These are phyloP conservation scores for Eurois occulta DNA, from an alignment of 2,888 invertebrate genomes.

Conservation along the genomic window DNA sequence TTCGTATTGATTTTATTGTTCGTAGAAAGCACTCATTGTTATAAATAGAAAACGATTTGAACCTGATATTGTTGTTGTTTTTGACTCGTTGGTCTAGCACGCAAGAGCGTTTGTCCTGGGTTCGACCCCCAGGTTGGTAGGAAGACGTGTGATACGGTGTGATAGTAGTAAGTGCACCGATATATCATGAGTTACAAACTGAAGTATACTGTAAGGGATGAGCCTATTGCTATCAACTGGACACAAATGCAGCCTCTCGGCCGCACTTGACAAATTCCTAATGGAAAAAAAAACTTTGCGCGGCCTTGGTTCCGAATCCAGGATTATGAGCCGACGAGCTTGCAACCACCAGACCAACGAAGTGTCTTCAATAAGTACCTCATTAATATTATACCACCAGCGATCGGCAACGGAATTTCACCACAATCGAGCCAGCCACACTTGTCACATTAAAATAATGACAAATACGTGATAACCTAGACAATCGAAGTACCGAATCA, in stretches of 20 bases:
- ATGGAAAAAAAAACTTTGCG: background rate
- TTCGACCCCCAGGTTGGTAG: background rate
- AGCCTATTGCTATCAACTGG: background rate
- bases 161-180: background rate
- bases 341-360: background rate
- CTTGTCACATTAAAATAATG: constrained; percentile 62
- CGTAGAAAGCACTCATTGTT: background rate
- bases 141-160: background rate
- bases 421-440: constrained; percentile 1
- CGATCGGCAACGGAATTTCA: background rate
- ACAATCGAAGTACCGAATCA: constrained; percentile 66
- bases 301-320: background rate
- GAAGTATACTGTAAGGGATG: background rate
- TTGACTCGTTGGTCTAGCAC: background rate
- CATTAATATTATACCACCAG: background rate
- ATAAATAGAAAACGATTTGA: background rate
- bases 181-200: background rate
- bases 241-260: background rate
- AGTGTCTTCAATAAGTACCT: background rate
- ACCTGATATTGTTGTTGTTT: background rate
- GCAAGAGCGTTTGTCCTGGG: background rate
- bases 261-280: background rate
- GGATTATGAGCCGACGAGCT: background rate
- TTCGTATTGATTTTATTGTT: background rate
- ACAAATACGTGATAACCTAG: constrained; percentile 65